Evolutionary conservation across 2,888 invertebrate genomes (phyloP).

Genomic region (Leptinotarsa rubiginosa): DNA sequence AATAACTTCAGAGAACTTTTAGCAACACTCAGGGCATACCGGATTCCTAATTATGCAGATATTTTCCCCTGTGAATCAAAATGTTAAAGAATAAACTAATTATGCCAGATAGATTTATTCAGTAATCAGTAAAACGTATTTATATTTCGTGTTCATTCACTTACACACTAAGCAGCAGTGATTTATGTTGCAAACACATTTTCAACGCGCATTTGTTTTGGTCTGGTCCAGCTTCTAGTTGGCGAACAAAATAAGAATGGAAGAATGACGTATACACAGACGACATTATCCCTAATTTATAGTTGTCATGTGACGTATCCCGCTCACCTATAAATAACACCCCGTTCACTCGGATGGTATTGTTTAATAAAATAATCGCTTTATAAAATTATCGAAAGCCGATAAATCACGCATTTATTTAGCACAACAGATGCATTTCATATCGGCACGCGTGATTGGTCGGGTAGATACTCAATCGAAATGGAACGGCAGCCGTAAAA

Average conservation of each 20-base stretch:
- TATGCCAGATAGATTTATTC: too few relatives aligned
- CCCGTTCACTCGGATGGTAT: conserved; percentile 53
- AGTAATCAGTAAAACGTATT: too few relatives aligned
- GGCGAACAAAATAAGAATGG: conserved; percentile 30
- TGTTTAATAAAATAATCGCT: conserved; percentile 64
- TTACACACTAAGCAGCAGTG: background rate
- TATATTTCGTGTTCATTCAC: too few relatives aligned
- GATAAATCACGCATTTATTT: conserved; percentile 64
- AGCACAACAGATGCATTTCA: conserved; percentile 65
- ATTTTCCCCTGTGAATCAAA: too few relatives aligned
- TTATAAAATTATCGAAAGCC: conserved; percentile 62
- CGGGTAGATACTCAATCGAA: conserved; percentile 62
- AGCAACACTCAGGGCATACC: too few relatives aligned
- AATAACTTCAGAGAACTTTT: too few relatives aligned
- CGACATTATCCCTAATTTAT: conserved; percentile 42
- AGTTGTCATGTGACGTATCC: conserved; percentile 43
- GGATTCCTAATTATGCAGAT: too few relatives aligned
- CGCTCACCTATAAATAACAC: conserved; percentile 53
- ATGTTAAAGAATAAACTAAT: too few relatives aligned
- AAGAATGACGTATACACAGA: conserved; percentile 44
- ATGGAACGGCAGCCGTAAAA: conserved; percentile 62
- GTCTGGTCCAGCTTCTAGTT: background rate
- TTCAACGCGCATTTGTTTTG: conserved; percentile 2
- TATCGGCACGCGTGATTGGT: conserved; percentile 64
- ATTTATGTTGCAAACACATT: background rate